Base-by-base conservation (phyloP, 2,888 invertebrate species). In the Drosophila subquinaria region DNA sequence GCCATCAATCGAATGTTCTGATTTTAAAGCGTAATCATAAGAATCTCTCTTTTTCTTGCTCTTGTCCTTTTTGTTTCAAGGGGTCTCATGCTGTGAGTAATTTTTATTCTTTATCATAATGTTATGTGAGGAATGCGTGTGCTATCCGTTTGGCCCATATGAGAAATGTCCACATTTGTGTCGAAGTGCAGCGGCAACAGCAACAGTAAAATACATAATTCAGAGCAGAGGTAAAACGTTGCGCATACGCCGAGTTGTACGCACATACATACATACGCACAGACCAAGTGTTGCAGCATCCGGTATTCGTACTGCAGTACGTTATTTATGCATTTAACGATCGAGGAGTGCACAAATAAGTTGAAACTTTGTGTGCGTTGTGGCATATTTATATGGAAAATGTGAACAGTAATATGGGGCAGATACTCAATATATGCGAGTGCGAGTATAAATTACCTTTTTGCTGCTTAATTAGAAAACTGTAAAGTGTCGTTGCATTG, bases 381-480 rank as follows among this genome's bases (percentile, higher is more conserved):
- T 50, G 33, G 43, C 20, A 13, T 36, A 20, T 50, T 35, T 8
- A 15, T 4, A n/a, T 40, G 6, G 4, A 17, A 17, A 35, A 50
- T 11, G 11, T 35, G 50, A 17, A 35, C 17, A 51, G 8, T 20
- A 17, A 36, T n/a, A n/a, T 30, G 30, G 6, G 27, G 53, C 59
- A 66, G 48, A 57, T 42, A 55, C 47, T 30, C 45, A 52, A 45
- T 45, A 45, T 35, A 35, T 53, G 35, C 17, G 20, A 60, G 27
- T 42, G 48, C 35, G 5, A 6, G 53, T 55, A 62, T 76, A 76
- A 61, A 62, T 68, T 69, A 76, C 59, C 80, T 83, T 79, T 74
- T 77, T 76, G 79, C 71, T 81, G 71, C 77, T 80, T 84, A 84
- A 84, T 87, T 84, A 87, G 80, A 74, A 80, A 75, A 84, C 78